Percentiles rank a stretch among this genome's conserved stretches.
These are phyloP conservation scores for Dryocosmus kuriphilus DNA, from an alignment of 2,888 invertebrate species.

Conservation along the genomic window DNA sequence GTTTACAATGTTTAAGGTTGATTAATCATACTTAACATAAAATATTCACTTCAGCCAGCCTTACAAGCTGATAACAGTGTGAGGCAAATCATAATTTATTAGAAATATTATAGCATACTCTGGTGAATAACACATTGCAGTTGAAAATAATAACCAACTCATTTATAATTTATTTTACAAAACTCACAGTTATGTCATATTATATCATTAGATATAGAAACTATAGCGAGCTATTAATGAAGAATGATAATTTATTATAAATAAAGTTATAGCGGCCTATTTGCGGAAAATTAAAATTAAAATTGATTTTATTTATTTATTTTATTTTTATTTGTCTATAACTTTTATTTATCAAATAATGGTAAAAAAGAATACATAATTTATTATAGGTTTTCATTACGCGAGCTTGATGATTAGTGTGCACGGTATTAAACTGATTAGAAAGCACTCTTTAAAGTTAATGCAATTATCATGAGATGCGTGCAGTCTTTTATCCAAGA, in stretches of 20 bases:
- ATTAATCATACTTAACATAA: background rate
- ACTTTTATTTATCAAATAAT: no score
- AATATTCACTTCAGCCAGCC: background rate
- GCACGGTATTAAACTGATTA: background rate
- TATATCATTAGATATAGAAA: background rate
- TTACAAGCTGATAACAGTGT: background rate
- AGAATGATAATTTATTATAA: background rate
- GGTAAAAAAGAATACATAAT: no score
- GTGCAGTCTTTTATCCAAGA: background rate
- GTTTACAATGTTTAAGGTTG: background rate
- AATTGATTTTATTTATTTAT: no score
- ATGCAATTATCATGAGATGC: background rate
- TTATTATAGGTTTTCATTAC: background rate
- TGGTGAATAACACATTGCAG: background rate
- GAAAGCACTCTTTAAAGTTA: background rate
- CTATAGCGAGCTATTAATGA: background rate
- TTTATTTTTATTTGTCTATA: no score
- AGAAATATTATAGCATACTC: background rate
- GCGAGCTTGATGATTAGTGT: background rate
- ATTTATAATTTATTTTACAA: background rate
- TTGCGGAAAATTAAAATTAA: no score
- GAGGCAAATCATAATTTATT: background rate
- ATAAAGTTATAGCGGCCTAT: no score
- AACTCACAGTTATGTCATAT: background rate
- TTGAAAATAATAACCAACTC: background rate